phyloP scores from a whole-genome alignment of 92 coral and sea anemone genomes.

The Ricordea florida region DNA sequence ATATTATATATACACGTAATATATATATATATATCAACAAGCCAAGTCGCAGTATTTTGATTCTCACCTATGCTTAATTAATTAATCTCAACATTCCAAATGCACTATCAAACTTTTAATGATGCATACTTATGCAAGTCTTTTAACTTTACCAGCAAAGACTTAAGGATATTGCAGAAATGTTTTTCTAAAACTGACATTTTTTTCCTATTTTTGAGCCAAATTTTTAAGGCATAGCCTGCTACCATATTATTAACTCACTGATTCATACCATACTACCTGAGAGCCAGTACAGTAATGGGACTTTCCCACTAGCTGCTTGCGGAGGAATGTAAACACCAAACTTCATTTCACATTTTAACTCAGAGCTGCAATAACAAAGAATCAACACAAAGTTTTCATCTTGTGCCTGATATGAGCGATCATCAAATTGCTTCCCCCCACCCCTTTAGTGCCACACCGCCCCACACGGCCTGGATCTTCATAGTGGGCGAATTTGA shows the following conservation, averaged over 20 bases:
- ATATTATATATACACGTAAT: too few species aligned
- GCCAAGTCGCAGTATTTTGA: too few species aligned
- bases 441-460: too few species aligned
- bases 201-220: not conserved
- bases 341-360: slow-evolving; percentile 95
- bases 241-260: not conserved
- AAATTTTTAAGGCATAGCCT: not conserved
- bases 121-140: too few species aligned
- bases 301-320: slow-evolving; percentile 80
- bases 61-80: too few species aligned
- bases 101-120: too few species aligned
- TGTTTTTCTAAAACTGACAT: not conserved
- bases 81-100: too few species aligned
- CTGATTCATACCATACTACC: slow-evolving; percentile 45
- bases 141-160: too few species aligned
- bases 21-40: too few species aligned
- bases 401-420: not conserved
- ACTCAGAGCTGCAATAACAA: slow-evolving; percentile 69
- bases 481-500: too few species aligned
- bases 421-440: not conserved
- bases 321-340: slow-evolving; percentile 93
- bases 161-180: too few species aligned
- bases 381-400: not conserved
- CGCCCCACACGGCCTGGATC: too few species aligned
- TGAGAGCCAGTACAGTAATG: slow-evolving; percentile 91